Percentiles rank a stretch among this genome's conserved stretches.
phyloP scores from a whole-genome alignment of 1,140 invertebrate genomes.

The Araneus ventricosus region DNA sequence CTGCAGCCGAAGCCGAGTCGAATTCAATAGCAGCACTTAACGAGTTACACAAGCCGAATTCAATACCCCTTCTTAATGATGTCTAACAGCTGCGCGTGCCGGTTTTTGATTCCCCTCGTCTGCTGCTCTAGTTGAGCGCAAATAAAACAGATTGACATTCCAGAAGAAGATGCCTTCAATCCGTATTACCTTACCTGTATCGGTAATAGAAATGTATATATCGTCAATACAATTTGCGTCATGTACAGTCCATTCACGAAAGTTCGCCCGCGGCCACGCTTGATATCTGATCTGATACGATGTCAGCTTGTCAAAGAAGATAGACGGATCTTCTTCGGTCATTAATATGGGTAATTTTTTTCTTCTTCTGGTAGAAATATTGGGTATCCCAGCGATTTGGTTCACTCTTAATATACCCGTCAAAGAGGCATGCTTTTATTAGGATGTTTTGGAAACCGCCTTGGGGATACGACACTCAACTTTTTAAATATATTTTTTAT shows the following conservation, averaged over 20 bases:
- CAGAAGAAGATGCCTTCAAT: neutral
- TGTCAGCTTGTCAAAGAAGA: conserved; percentile 60
- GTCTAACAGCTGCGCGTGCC: conserved; percentile 44
- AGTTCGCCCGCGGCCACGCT: neutral
- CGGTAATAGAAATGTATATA: conserved; percentile 24
- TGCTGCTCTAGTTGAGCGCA: neutral
- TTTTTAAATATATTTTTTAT: neutral
- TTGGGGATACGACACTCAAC: neutral
- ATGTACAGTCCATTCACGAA: neutral
- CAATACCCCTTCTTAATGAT: conserved; percentile 62
- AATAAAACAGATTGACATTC: conserved; percentile 36
- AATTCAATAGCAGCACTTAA: neutral
- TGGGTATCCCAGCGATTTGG: neutral
- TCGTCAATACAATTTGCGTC: neutral
- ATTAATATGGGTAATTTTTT: conserved; percentile 12
- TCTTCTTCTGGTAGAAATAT: neutral
- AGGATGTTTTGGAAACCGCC: neutral
- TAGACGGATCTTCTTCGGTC: conserved; percentile 13
- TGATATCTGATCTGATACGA: conserved; percentile 37
- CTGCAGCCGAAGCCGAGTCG: neutral
- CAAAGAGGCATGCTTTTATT: neutral
- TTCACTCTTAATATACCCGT: conserved; percentile 51
- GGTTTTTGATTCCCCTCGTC: neutral
- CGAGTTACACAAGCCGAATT: neutral
- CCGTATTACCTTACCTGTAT: conserved; percentile 4